phyloP scores from a whole-genome alignment of 2,113 vertebrate species.

The Bettongia penicillata region DNA sequence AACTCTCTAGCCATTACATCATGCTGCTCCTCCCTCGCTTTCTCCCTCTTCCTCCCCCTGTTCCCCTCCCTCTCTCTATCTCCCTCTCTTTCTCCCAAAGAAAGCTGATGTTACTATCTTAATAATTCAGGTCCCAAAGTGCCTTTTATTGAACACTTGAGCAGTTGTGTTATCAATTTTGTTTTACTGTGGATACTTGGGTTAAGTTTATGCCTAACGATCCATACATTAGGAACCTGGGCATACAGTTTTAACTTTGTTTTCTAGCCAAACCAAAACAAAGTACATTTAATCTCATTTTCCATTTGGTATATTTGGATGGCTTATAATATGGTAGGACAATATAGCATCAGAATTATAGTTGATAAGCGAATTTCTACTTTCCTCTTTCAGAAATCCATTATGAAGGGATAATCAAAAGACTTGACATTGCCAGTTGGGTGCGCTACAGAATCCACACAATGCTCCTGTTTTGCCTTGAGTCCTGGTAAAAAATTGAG shows the following conservation, averaged over 20 bases:
- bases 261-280: neutral
- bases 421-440: neutral
- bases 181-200: neutral
- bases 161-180: neutral
- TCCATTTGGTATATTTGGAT: neutral
- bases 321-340: neutral
- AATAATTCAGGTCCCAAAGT: neutral
- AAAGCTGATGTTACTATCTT: neutral
- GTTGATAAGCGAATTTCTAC: neutral
- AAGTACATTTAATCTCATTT: neutral
- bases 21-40: neutral
- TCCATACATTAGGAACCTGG: neutral
- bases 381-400: neutral
- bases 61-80: neutral
- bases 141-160: neutral
- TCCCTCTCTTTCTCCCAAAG: neutral
- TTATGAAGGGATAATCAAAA: neutral
- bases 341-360: neutral
- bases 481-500: neutral
- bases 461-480: neutral
- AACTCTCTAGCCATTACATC: neutral
- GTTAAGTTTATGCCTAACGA: neutral
- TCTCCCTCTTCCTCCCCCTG: neutral
- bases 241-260: neutral
- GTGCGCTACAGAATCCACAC: neutral